Evolutionary conservation across 2,113 vertebrate genomes (phyloP).

Genomic region (Oxygymnocypris stewartii): DNA sequence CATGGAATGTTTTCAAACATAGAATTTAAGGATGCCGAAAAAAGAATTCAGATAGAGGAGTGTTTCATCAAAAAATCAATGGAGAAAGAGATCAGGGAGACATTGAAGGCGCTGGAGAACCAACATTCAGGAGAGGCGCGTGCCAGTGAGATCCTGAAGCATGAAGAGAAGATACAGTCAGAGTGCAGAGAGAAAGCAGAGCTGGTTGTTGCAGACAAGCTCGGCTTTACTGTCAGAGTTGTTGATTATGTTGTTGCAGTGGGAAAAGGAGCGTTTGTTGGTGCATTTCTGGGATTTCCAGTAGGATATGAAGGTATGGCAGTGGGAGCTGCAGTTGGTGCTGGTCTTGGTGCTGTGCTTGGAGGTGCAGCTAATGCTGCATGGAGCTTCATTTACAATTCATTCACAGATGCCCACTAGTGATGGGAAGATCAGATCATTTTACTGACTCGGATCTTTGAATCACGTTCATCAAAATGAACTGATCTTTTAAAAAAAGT

Average conservation of each 20-base stretch:
- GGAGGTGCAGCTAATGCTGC: constrained; percentile 40
- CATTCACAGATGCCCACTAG: not conserved
- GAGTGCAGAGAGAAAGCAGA: constrained; percentile 49
- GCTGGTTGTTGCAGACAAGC: constrained; percentile 17
- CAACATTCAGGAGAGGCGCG: constrained; percentile 33
- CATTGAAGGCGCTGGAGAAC: constrained; percentile 19
- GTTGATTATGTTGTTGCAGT: constrained; percentile 49
- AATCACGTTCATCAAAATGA: too few species aligned
- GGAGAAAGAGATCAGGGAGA: constrained; percentile 30
- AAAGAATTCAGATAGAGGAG: constrained; percentile 46
- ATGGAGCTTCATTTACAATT: constrained; percentile 9
- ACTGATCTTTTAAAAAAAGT: too few species aligned
- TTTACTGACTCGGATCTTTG: too few species aligned
- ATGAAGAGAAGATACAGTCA: constrained; percentile 11
- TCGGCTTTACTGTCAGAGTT: constrained; percentile 44
- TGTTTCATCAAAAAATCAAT: constrained; percentile 16
- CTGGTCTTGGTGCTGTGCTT: constrained; percentile 37
- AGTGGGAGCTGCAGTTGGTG: constrained; percentile 39
- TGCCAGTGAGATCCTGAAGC: not conserved
- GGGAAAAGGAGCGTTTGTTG: constrained; percentile 46
- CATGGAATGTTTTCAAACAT: constrained; percentile 33
- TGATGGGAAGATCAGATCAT: too few species aligned
- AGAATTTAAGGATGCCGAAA: constrained; percentile 46
- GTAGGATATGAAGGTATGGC: constrained; percentile 23
- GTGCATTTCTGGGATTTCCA: not conserved